Conservation (phyloP, 2,113 vertebrate genomes). For the Otus sunia region DNA sequence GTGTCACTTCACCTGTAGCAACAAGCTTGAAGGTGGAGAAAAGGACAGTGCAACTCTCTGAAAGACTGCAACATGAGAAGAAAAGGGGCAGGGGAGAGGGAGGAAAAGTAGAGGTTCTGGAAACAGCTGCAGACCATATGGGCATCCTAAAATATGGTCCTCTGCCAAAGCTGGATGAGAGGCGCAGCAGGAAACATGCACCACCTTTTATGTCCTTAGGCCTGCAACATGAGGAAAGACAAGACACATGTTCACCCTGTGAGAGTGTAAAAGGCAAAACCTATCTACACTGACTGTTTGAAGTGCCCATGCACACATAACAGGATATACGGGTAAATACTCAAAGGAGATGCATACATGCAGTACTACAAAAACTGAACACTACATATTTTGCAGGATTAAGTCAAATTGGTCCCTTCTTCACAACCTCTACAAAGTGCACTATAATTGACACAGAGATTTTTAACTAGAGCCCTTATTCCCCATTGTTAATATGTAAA, state of each 20-base stretch:
- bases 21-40: not conserved
- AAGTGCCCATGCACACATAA: not conserved
- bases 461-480: not conserved
- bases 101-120: not conserved
- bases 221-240: not conserved
- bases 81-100: not conserved
- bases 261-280: not conserved
- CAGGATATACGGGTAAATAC: not conserved
- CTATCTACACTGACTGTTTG: not conserved
- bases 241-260: not conserved
- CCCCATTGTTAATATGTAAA: not conserved
- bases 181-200: not conserved
- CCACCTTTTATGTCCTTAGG: not conserved
- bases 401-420: not conserved
- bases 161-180: not conserved
- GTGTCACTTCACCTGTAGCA: not conserved
- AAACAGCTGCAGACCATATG: slow-evolving; percentile 43
- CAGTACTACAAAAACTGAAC: not conserved
- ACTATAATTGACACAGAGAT: not conserved
- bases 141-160: not conserved
- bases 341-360: not conserved
- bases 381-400: not conserved
- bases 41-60: not conserved
- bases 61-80: not conserved
- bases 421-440: not conserved